Conservation (phyloP, 2,888 invertebrate species). For the Drosophila seclusa region DNA sequence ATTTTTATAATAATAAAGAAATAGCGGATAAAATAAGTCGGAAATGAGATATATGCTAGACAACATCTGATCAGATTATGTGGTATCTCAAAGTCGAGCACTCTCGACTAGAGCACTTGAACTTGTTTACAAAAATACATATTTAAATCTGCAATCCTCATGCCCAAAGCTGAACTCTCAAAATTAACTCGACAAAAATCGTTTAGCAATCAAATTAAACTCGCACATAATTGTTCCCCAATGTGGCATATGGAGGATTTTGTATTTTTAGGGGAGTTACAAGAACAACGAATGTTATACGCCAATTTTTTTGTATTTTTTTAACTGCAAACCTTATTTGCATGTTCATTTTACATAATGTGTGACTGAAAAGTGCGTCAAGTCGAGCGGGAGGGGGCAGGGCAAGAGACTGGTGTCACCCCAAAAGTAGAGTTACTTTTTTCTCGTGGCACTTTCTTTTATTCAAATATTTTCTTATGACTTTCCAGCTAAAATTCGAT, state of each 20-base stretch:
- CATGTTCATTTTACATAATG: conserved; percentile 83
- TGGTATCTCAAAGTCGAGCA: background rate
- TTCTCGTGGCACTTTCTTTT: conserved; percentile 57
- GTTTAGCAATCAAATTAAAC: conserved; percentile 77
- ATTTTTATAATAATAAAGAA: background rate
- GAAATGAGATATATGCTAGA: background rate
- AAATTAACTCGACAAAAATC: conserved; percentile 53
- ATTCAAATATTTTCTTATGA: conserved; percentile 78
- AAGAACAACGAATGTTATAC: conserved; percentile 61
- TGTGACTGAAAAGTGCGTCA: conserved; percentile 68
- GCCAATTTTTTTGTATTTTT: conserved; percentile 71
- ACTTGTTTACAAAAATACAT: background rate
- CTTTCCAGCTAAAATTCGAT: conserved; percentile 71
- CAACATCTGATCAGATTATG: background rate
- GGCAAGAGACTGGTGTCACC: conserved; percentile 30
- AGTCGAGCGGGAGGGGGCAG: conserved; percentile 21
- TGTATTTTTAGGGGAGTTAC: conserved; percentile 19
- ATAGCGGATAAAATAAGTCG: background rate
- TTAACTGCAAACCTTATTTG: conserved; percentile 85
- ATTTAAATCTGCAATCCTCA: conserved; percentile 1
- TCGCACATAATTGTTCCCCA: conserved; percentile 75
- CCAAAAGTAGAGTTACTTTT: conserved; percentile 33
- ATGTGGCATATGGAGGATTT: conserved; percentile 68
- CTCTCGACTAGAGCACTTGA: background rate
- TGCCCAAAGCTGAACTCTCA: conserved; percentile 2